Conservation (phyloP, 2,797 vertebrate genomes). For the Platalea minor region DNA sequence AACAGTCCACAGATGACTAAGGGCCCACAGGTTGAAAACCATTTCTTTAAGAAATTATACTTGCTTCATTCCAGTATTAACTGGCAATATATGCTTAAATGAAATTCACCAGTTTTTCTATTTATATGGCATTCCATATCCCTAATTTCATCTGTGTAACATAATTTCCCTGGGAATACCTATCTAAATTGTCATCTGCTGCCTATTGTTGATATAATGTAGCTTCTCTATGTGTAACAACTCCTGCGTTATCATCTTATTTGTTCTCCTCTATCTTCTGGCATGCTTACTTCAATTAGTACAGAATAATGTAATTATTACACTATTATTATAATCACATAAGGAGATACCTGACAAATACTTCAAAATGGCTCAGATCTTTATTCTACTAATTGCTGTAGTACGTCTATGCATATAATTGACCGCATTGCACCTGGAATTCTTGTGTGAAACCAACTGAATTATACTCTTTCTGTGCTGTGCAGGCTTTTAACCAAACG, state of each 20-base stretch:
- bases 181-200: neutral
- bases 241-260: neutral
- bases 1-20: neutral
- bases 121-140: neutral
- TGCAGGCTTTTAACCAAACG: neutral
- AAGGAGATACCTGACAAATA: neutral
- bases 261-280: slow-evolving; percentile 7
- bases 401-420: neutral
- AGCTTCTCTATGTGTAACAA: neutral
- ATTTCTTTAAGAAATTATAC: neutral
- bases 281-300: neutral
- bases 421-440: neutral
- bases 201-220: neutral
- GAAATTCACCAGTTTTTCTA: neutral
- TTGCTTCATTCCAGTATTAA: neutral
- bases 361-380: neutral
- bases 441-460: neutral
- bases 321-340: neutral
- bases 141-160: neutral
- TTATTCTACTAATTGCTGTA: neutral
- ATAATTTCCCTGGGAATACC: neutral
- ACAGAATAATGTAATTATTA: neutral
- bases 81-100: neutral
- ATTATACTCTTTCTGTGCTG: neutral
- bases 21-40: neutral